Percentiles rank a stretch among this genome's conserved stretches.
These are phyloP conservation scores for Pungitius pungitius DNA, from an alignment of 2,113 vertebrate species.

Conservation along the genomic window DNA sequence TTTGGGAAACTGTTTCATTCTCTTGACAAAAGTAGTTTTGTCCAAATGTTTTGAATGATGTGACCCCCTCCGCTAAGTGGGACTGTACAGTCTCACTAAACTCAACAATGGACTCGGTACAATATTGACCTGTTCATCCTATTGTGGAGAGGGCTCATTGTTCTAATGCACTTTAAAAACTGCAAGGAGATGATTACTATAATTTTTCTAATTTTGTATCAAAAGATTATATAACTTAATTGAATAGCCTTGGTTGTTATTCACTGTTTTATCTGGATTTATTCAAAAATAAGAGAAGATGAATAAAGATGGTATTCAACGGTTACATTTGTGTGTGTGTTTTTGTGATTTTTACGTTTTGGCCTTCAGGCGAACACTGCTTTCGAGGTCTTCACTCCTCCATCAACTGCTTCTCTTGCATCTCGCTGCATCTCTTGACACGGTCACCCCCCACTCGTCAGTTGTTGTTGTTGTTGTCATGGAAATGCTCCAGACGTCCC, in stretches of 20 bases:
- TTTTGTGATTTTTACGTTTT: neutral
- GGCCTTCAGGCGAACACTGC: neutral
- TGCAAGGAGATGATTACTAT: conserved; percentile 49
- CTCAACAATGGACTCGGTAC: conserved; percentile 48
- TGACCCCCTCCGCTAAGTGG: conserved; percentile 28
- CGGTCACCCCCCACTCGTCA: conserved; percentile 62
- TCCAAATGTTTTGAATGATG: conserved; percentile 50
- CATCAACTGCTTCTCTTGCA: conserved; percentile 33
- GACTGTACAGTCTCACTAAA: conserved; percentile 17
- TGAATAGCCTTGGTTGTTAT: conserved; percentile 67
- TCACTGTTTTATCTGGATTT: conserved; percentile 69
- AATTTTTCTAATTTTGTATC: conserved; percentile 61
- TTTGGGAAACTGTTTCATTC: conserved; percentile 20
- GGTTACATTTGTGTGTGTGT: no score
- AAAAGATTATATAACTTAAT: conserved; percentile 73
- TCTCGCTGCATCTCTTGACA: conserved; percentile 66
- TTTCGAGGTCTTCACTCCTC: conserved; percentile 29
- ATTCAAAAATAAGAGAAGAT: conserved; percentile 61
- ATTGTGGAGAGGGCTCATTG: conserved; percentile 51
- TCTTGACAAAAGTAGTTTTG: neutral
- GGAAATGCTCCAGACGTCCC: conserved; percentile 70
- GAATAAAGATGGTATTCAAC: conserved; percentile 67
- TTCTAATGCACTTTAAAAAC: conserved; percentile 81
- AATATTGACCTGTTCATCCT: conserved; percentile 45
- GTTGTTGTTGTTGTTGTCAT: conserved; percentile 74